Evolutionary conservation across 2,797 vertebrate species (phyloP).

Genomic region (Cephalopachus bancanus): DNA sequence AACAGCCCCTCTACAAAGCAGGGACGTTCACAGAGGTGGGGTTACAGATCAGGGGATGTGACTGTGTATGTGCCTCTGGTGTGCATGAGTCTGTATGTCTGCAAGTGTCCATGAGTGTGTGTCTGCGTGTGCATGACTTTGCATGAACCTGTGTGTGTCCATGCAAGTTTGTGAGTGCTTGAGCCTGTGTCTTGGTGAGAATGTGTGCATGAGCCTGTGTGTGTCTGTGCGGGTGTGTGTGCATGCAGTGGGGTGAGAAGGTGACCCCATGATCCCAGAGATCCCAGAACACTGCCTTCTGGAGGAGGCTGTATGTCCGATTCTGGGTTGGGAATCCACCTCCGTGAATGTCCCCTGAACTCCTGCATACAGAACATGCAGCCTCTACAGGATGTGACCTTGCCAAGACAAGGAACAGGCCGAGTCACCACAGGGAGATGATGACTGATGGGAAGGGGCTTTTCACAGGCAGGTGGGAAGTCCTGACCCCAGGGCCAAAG

Average conservation of each 20-base stretch:
- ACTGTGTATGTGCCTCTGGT: not conserved
- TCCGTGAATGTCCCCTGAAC: too few species aligned
- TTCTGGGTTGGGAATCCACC: not conserved
- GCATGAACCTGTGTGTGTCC: not conserved
- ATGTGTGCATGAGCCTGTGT: not conserved
- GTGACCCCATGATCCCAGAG: not conserved
- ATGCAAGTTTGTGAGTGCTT: too few species aligned
- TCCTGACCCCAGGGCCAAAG: not conserved
- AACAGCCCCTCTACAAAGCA: not conserved
- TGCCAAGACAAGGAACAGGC: not conserved
- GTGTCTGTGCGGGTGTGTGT: not conserved
- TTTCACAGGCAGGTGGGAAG: not conserved
- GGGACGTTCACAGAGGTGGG: fast-evolving
- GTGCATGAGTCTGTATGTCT: not conserved
- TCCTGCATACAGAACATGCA: not conserved
- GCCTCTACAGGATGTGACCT: not conserved
- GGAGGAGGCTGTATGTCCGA: not conserved
- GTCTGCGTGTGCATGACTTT: not conserved
- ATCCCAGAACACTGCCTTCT: not conserved
- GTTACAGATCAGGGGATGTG: not conserved
- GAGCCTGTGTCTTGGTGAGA: too few species aligned
- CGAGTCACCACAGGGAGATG: not conserved
- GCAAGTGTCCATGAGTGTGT: not conserved
- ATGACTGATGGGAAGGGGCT: not conserved
- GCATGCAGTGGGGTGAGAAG: not conserved